A percentile compares a stretch with the other conserved stretches of the same genome.
Evolutionary conservation across 2,797 vertebrate species (phyloP).

Genomic region (Apogon hyalosoma): DNA sequence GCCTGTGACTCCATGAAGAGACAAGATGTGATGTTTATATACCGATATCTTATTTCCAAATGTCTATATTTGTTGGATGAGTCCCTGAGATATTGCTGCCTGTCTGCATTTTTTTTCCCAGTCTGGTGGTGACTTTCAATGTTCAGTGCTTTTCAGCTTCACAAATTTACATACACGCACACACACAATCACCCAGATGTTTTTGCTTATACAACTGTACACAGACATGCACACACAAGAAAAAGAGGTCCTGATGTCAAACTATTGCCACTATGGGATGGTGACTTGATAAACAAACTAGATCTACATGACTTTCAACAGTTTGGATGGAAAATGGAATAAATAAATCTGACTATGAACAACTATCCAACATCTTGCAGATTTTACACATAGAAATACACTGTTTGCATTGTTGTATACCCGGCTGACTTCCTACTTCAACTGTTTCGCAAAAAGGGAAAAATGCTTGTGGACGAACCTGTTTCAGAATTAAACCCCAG

Average conservation of each 20-base stretch:
- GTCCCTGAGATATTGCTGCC: slow-evolving; percentile 78
- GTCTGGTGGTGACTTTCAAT: slow-evolving; percentile 41
- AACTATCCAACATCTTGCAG: slow-evolving; percentile 35
- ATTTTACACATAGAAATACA: slow-evolving; percentile 56
- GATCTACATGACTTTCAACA: slow-evolving; percentile 40
- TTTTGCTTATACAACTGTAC: slow-evolving; percentile 9
- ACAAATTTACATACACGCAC: slow-evolving; percentile 11
- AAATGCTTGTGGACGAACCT: slow-evolving; percentile 28
- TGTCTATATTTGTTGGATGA: slow-evolving; percentile 40
- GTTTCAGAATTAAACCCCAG: slow-evolving; percentile 15
- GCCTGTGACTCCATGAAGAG: slow-evolving; percentile 30
- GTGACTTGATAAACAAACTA: slow-evolving; percentile 34
- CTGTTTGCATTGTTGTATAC: slow-evolving; percentile 17
- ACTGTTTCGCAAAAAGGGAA: slow-evolving; percentile 34
- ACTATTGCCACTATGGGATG: slow-evolving; percentile 55
- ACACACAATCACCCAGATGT: slow-evolving; percentile 12
- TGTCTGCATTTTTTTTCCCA: slow-evolving; percentile 37
- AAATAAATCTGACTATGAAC: slow-evolving; percentile 61
- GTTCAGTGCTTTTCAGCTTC: slow-evolving; percentile 48
- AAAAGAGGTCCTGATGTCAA: slow-evolving; percentile 71
- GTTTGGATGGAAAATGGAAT: slow-evolving; percentile 58
- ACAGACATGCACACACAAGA: slow-evolving; percentile 32
- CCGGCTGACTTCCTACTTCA: slow-evolving; percentile 9
- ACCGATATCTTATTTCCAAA: slow-evolving; percentile 38
- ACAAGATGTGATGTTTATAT: slow-evolving; percentile 45